Percentiles rank a stretch among this genome's conserved stretches.
These are phyloP conservation scores for Aporophyla lueneburgensis DNA, from an alignment of 2,888 invertebrate species.

Conservation along the genomic window DNA sequence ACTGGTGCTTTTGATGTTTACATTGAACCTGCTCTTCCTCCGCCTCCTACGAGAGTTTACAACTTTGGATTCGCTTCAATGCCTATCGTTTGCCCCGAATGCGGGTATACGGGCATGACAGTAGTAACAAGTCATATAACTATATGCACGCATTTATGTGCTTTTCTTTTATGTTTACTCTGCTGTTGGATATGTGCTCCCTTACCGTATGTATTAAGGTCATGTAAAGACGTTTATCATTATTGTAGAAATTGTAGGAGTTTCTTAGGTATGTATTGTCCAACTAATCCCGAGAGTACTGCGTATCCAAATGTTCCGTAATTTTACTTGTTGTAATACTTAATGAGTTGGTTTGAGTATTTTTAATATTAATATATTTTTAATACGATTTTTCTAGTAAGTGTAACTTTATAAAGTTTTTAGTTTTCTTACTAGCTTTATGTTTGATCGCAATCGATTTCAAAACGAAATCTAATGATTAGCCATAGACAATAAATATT, in stretches of 20 bases:
- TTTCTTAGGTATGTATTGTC: conserved; percentile 86
- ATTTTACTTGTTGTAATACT: background rate
- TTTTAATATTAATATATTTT: conserved; percentile 3
- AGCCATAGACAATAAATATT: conserved; percentile 62
- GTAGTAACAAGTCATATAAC: conserved; percentile 80
- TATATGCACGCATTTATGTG: conserved; percentile 85
- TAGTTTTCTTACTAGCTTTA: conserved; percentile 29
- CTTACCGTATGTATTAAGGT: conserved; percentile 83
- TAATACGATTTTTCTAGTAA: conserved; percentile 40
- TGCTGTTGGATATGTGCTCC: conserved; percentile 88
- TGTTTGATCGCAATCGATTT: conserved; percentile 62
- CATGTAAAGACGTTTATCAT: conserved; percentile 88
- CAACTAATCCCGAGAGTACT: conserved; percentile 79
- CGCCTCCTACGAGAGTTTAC: conserved; percentile 76
- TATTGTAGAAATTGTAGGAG: conserved; percentile 86
- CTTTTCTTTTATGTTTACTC: conserved; percentile 82
- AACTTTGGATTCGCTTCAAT: conserved; percentile 83
- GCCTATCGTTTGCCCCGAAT: conserved; percentile 82
- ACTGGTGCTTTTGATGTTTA: conserved; percentile 87
- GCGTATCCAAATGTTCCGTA: conserved; percentile 15
- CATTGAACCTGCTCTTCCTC: conserved; percentile 78
- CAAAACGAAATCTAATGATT: conserved; percentile 59
- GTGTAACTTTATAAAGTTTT: conserved; percentile 39
- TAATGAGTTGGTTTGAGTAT: background rate
- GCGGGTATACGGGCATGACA: conserved; percentile 84